Percentiles rank a stretch among this genome's conserved stretches.
Conservation (phyloP, 2,797 vertebrate genomes). For the Sebastes steindachneri region DNA sequence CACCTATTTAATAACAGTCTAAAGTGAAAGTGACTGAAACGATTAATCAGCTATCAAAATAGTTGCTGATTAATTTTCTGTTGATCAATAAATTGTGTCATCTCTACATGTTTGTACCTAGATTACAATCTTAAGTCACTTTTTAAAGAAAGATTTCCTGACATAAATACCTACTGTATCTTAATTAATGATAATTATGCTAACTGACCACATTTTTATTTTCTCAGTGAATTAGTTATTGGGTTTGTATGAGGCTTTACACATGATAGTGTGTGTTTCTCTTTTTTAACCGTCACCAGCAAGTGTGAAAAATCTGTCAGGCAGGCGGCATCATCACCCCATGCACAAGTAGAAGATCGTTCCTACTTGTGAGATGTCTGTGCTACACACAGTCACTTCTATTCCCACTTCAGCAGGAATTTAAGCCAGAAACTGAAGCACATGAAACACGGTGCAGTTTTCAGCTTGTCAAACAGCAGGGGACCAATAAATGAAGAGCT, state of each 20-base stretch:
- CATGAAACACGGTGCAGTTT: constrained; percentile 14
- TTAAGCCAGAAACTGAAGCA: constrained; percentile 9
- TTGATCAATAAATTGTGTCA: background rate
- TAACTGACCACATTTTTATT: background rate
- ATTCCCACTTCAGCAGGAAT: constrained; percentile 18
- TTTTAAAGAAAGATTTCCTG: background rate
- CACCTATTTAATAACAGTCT: no score
- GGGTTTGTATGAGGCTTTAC: constrained; percentile 5
- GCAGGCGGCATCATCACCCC: constrained; percentile 36
- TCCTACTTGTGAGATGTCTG: constrained; percentile 51
- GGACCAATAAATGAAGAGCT: constrained; percentile 35
- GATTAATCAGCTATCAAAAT: background rate
- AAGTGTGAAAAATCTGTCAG: constrained; percentile 57
- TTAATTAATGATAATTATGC: constrained; percentile 13
- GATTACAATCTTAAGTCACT: background rate
- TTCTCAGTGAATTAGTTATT: constrained; percentile 3
- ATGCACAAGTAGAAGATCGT: constrained; percentile 31
- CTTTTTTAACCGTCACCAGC: constrained; percentile 20
- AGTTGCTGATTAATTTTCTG: background rate
- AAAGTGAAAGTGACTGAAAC: background rate
- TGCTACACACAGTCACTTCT: constrained; percentile 6
- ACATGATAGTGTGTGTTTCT: constrained; percentile 23
- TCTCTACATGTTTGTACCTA: background rate
- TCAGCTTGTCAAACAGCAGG: constrained; percentile 23
- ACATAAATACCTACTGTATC: background rate